A percentile compares a stretch with the other conserved stretches of the same genome.
Conservation (phyloP, 2,797 vertebrate species). For the Helicolenus hilgendorfi region DNA sequence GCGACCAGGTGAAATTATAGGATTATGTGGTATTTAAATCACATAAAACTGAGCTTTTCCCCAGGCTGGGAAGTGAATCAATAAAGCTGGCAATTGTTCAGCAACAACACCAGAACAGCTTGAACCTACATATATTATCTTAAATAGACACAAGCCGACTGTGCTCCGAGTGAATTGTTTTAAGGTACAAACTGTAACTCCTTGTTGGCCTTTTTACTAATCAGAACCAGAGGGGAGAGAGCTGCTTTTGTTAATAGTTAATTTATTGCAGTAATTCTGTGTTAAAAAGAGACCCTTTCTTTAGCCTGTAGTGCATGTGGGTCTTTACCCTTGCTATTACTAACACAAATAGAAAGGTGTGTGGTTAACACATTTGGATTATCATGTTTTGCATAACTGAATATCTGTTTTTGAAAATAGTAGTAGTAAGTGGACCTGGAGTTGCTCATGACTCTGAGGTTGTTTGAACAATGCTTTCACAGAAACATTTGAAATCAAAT, state of each 20-base stretch:
- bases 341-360: not conserved
- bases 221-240: conserved; percentile 8
- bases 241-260: not conserved
- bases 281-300: not conserved
- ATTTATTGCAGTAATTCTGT: conserved; percentile 1
- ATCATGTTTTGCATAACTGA: too few relatives aligned
- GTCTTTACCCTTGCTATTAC: not conserved
- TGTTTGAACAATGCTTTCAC: not conserved
- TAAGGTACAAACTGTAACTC: not conserved
- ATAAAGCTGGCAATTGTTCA: conserved; percentile 46
- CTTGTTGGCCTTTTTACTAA: conserved; percentile 23
- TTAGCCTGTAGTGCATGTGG: too few relatives aligned
- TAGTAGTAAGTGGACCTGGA: not conserved
- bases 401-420: too few relatives aligned
- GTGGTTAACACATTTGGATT: not conserved
- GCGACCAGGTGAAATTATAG: conserved; percentile 38
- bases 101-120: conserved; percentile 21
- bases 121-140: conserved; percentile 19
- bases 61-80: conserved; percentile 46
- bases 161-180: conserved; percentile 25
- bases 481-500: not conserved
- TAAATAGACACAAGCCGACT: conserved; percentile 17
- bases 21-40: conserved; percentile 46
- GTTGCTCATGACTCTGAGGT: not conserved
- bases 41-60: conserved; percentile 28